Evolutionary conservation across 30 jellyfish, hydroid and myxozoan species (phyloP).

Genomic region (Aurelia coerulea): DNA sequence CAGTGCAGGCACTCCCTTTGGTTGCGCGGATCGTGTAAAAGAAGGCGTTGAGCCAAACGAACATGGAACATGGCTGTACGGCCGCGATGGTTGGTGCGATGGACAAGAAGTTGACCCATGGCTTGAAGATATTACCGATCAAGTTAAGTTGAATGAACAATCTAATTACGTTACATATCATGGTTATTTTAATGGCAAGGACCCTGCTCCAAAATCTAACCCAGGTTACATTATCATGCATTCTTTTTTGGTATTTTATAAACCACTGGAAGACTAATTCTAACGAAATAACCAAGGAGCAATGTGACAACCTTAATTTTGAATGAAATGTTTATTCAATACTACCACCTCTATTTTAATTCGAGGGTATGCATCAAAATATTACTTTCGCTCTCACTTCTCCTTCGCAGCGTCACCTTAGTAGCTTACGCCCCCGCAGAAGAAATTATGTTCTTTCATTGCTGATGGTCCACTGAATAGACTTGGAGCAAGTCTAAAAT

Average conservation of each 20-base stretch:
- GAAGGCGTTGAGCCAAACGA: slow-evolving; percentile 98
- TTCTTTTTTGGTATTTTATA: slow-evolving; percentile 86
- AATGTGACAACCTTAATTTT: too few relatives aligned
- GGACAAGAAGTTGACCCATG: slow-evolving; percentile 98
- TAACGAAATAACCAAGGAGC: too few relatives aligned
- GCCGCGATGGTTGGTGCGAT: slow-evolving; percentile 99
- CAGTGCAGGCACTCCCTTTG: slow-evolving; percentile 97
- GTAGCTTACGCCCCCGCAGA: too few relatives aligned
- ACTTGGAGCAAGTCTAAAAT: too few relatives aligned
- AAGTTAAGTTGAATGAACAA: slow-evolving; percentile 64
- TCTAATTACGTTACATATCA: slow-evolving; percentile 64
- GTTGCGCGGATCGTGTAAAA: slow-evolving; percentile 96
- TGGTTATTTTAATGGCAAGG: slow-evolving; percentile 92
- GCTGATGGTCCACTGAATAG: too few relatives aligned
- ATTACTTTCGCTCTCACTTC: too few relatives aligned
- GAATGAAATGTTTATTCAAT: too few relatives aligned
- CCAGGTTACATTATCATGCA: slow-evolving; percentile 97
- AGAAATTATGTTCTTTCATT: too few relatives aligned
- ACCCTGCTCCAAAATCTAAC: slow-evolving; percentile 82
- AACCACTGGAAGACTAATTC: slow-evolving; percentile 31
- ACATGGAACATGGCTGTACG: slow-evolving; percentile 99
- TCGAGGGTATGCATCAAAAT: too few relatives aligned
- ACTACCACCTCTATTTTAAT: too few relatives aligned
- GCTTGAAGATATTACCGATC: slow-evolving; percentile 95
- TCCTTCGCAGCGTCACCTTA: too few relatives aligned